These are phyloP conservation scores for Tetheella fluctuosa DNA, from an alignment of 2,888 invertebrate genomes.

Conservation along the genomic window DNA sequence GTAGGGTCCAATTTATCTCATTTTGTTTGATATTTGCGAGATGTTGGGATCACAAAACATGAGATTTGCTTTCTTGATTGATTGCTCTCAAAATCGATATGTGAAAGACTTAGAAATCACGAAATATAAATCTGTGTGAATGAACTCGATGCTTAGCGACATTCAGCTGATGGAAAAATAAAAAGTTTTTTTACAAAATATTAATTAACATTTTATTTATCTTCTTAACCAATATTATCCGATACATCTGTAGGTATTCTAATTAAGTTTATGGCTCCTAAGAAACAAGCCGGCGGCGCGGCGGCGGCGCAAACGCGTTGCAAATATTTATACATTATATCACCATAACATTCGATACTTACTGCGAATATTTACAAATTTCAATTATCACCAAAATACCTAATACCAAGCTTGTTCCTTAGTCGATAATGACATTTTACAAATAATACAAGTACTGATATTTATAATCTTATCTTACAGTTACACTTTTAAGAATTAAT, in stretches of 20 bases:
- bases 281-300: conserved; percentile 18
- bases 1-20: too few species aligned
- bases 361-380: not conserved
- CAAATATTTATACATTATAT: not conserved
- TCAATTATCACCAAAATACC: not conserved
- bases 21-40: too few species aligned
- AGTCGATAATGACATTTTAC: not conserved
- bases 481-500: not conserved
- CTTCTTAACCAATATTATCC: conserved; percentile 23
- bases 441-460: conserved; percentile 1
- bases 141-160: too few species aligned
- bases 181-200: conserved; percentile 24
- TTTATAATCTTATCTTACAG: not conserved
- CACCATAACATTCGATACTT: not conserved
- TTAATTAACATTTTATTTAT: conserved; percentile 44
- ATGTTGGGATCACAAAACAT: too few species aligned
- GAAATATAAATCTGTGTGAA: too few species aligned
- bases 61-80: too few species aligned
- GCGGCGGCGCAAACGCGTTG: not conserved
- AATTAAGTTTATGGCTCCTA: conserved; percentile 19
- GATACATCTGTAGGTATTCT: conserved; percentile 12
- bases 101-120: too few species aligned
- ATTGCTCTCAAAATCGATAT: too few species aligned
- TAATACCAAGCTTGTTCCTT: not conserved
- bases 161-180: too few species aligned